Percentiles rank a stretch among this genome's conserved stretches.
These are phyloP conservation scores for Austrolebias charrua DNA, from an alignment of 2,797 vertebrate species.

Conservation along the genomic window DNA sequence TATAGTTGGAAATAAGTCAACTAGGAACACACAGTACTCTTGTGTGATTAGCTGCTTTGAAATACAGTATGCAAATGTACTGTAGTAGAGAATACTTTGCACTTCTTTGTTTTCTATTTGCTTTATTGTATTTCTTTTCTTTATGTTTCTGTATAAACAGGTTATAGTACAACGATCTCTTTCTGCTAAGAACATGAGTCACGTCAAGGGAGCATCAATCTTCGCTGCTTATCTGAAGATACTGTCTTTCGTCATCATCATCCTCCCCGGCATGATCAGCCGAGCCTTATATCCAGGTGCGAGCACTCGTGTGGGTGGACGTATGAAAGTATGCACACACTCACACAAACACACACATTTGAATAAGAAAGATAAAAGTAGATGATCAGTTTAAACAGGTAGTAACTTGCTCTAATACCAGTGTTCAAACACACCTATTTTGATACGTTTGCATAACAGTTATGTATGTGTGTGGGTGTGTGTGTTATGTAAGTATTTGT, in stretches of 20 bases:
- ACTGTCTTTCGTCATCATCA: conserved; percentile 89
- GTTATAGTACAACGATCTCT: conserved; percentile 91
- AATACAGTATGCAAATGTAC: no score
- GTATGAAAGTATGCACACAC: neutral
- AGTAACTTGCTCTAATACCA: conserved; percentile 29
- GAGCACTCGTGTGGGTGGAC: conserved; percentile 20
- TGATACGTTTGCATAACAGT: neutral
- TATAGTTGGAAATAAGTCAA: no score
- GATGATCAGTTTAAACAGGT: conserved; percentile 30
- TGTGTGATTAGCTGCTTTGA: no score
- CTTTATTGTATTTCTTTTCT: no score
- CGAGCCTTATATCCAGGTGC: conserved; percentile 91
- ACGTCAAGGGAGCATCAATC: conserved; percentile 89
- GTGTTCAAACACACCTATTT: conserved; percentile 33
- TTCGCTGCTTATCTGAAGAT: conserved; percentile 92
- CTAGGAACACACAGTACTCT: neutral
- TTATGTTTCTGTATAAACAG: conserved; percentile 60
- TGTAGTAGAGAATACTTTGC: no score
- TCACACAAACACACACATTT: conserved; percentile 11
- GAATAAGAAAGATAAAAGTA: neutral
- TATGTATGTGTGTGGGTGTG: neutral
- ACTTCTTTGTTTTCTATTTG: no score
- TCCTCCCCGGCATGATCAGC: conserved; percentile 95
- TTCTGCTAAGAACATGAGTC: conserved; percentile 89
- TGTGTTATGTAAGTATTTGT: neutral